Percentiles rank a stretch among this genome's conserved stretches.
Conservation (phyloP, 2,888 invertebrate genomes). For the Erebia palarica region DNA sequence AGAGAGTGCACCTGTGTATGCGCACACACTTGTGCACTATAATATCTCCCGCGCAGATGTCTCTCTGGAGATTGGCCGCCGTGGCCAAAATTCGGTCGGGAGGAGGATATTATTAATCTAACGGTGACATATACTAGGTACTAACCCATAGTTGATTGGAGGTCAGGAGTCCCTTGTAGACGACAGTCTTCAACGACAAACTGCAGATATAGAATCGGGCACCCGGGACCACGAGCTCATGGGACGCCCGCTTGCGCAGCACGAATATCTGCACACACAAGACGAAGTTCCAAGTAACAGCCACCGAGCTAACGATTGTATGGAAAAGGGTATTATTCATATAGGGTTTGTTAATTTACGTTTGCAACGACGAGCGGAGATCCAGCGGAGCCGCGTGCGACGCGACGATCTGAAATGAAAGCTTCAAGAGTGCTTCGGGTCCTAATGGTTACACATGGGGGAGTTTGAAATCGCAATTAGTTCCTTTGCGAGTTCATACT, state of each 20-base stretch:
- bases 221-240: constrained; percentile 92
- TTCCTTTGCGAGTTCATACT: constrained; percentile 68
- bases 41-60: too few relatives aligned
- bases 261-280: constrained; percentile 89
- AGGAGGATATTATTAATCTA: too few relatives aligned
- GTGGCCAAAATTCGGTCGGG: too few relatives aligned
- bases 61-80: too few relatives aligned
- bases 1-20: too few relatives aligned
- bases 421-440: constrained; percentile 66
- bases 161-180: constrained; percentile 98
- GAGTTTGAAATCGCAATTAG: constrained; percentile 67
- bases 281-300: constrained; percentile 39
- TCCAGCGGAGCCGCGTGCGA: constrained; percentile 56
- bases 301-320: constrained; percentile 17
- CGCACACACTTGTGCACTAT: too few relatives aligned
- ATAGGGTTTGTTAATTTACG: constrained; percentile 61
- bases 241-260: constrained; percentile 95
- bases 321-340: constrained; percentile 43
- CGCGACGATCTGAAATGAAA: constrained; percentile 71
- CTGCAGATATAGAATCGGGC: constrained; percentile 98
- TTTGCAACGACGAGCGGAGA: constrained; percentile 62
- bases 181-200: constrained; percentile 92
- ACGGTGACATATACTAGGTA: neutral
- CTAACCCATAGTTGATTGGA: constrained; percentile 94
- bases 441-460: constrained; percentile 43